Evolutionary conservation across 2,113 vertebrate species (phyloP).

Genomic region (Mugil cephalus): DNA sequence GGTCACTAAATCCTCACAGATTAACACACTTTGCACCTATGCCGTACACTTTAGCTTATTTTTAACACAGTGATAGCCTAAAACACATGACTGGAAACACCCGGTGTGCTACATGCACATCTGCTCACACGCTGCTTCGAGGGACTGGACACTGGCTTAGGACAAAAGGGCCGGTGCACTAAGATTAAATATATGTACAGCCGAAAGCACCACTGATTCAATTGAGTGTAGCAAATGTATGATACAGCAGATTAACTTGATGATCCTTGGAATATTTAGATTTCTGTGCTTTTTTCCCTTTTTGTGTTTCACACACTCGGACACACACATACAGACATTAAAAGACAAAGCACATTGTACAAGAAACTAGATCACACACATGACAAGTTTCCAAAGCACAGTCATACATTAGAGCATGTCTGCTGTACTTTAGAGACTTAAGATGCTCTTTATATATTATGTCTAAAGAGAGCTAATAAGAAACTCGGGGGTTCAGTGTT

Average conservation of each 20-base stretch:
- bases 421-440: conserved; percentile 47
- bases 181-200: conserved; percentile 60
- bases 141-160: conserved; percentile 26
- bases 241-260: conserved; percentile 51
- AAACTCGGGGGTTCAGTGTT: conserved; percentile 27
- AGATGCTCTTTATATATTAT: conserved; percentile 35
- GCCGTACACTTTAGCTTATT: conserved; percentile 52
- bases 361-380: conserved; percentile 29
- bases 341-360: conserved; percentile 47
- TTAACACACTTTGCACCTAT: conserved; percentile 14
- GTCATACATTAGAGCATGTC: conserved; percentile 39
- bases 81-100: conserved; percentile 48
- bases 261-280: conserved; percentile 57
- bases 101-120: conserved; percentile 29
- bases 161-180: conserved; percentile 39
- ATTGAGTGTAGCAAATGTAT: conserved; percentile 50
- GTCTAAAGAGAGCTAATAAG: conserved; percentile 16
- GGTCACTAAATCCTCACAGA: conserved; percentile 17
- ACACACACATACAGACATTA: conserved; percentile 28
- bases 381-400: conserved; percentile 49
- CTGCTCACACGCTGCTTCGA: background rate
- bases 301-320: conserved; percentile 30
- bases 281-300: conserved; percentile 58
- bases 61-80: conserved; percentile 46
- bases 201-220: conserved; percentile 66